Evolutionary conservation across 2,888 invertebrate genomes (phyloP).

Genomic region (Drosophila stalkeri): DNA sequence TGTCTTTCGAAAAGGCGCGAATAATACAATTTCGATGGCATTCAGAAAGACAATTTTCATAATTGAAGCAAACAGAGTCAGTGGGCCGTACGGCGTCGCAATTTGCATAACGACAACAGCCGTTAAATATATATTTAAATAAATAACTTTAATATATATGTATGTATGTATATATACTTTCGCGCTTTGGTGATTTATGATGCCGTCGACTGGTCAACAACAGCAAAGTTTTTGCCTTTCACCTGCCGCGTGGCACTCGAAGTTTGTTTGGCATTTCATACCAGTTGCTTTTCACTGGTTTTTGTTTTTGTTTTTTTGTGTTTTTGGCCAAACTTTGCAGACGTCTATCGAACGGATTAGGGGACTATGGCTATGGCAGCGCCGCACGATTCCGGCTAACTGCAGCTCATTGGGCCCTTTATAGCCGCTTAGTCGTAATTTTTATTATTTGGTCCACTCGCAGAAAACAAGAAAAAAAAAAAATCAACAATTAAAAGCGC

Average conservation of each 20-base stretch:
- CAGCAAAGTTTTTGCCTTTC: conserved; percentile 29
- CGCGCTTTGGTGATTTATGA: conserved; percentile 49
- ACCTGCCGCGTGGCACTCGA: conserved; percentile 30
- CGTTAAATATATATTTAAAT: not conserved
- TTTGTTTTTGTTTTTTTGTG: not conserved
- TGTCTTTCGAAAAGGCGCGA: conserved; percentile 67
- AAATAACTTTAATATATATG: not conserved
- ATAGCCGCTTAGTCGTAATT: conserved; percentile 74
- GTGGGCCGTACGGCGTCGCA: conserved; percentile 41
- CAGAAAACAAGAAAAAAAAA: too few relatives aligned
- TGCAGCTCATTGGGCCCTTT: conserved; percentile 70
- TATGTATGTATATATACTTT: not conserved
- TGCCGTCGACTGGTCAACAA: conserved; percentile 22
- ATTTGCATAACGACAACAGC: conserved; percentile 56
- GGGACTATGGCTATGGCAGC: conserved; percentile 17
- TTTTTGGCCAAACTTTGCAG: conserved; percentile 61
- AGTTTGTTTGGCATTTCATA: conserved; percentile 15
- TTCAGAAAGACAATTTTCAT: conserved; percentile 77
- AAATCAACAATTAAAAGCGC: conserved; percentile 79
- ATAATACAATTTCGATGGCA: conserved; percentile 78
- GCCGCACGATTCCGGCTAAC: conserved; percentile 29
- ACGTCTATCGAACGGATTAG: conserved; percentile 64
- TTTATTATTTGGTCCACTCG: conserved; percentile 69
- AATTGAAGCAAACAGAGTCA: conserved; percentile 69
- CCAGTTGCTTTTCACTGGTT: not conserved